Evolutionary conservation across 1,140 invertebrate species (phyloP).

Genomic region (Drosophila nannoptera): DNA sequence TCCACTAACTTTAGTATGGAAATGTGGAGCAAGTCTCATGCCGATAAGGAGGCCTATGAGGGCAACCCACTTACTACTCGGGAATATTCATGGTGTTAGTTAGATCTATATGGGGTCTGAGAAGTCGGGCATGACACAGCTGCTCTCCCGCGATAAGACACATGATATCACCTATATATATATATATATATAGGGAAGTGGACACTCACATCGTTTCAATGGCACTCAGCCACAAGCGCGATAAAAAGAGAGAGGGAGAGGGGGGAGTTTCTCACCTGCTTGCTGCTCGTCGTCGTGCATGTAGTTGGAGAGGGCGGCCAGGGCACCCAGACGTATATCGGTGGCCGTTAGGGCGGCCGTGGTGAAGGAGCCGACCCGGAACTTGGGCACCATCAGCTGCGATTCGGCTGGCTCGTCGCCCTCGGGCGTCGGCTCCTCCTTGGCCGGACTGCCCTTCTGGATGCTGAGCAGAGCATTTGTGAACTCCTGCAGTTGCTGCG

Average conservation of each 20-base stretch:
- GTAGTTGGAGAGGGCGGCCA: slow-evolving; percentile 75
- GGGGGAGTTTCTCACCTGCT: slow-evolving; percentile 47
- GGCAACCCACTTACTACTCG: too few relatives aligned
- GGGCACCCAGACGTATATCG: slow-evolving; percentile 67
- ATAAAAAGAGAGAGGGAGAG: not conserved
- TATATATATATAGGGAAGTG: slow-evolving; percentile 5
- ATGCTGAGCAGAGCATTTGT: slow-evolving; percentile 69
- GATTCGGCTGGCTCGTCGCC: slow-evolving; percentile 61
- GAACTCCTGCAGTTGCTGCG: slow-evolving; percentile 80
- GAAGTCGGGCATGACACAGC: too few relatives aligned
- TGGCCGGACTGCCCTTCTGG: slow-evolving; percentile 50
- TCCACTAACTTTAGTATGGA: too few relatives aligned
- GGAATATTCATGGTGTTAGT: too few relatives aligned
- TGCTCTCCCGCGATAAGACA: not conserved
- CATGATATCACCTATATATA: slow-evolving; percentile 12
- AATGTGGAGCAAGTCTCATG: too few relatives aligned
- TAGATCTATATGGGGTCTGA: too few relatives aligned
- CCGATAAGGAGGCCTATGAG: too few relatives aligned
- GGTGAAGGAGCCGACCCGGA: slow-evolving; percentile 82
- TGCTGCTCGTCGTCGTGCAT: slow-evolving; percentile 75
- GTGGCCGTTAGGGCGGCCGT: slow-evolving; percentile 62
- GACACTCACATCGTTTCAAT: slow-evolving; percentile 3
- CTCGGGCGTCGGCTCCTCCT: slow-evolving; percentile 29
- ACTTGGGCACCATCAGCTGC: slow-evolving; percentile 81
- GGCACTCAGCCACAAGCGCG: not conserved